Percentiles rank a stretch among this genome's conserved stretches.
These are phyloP conservation scores for Sitta carolinensis DNA, from an alignment of 2,797 vertebrate species.

Conservation along the genomic window DNA sequence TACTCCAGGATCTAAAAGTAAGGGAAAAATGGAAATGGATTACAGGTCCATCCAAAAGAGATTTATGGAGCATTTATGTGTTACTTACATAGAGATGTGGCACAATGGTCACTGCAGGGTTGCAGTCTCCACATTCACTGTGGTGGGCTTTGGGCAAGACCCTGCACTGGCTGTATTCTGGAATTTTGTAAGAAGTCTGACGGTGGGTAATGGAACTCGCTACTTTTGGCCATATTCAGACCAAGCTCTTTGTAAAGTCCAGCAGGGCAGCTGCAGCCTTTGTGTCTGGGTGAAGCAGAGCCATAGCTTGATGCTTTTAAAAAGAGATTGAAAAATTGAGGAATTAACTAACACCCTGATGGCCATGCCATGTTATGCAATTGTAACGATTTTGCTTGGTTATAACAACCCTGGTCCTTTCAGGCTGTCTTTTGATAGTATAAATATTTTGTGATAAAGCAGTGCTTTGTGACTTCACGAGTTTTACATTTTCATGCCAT, in stretches of 20 bases:
- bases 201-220: neutral
- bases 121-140: fast-evolving
- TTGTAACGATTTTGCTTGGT: slow-evolving; percentile 18
- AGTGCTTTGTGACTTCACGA: slow-evolving; percentile 52
- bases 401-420: slow-evolving; percentile 38
- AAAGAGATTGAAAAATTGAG: neutral
- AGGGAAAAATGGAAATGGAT: neutral
- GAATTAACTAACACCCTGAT: neutral
- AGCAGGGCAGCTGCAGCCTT: neutral
- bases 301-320: neutral
- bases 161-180: neutral
- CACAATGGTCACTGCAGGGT: neutral
- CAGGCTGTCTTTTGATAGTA: slow-evolving; percentile 20
- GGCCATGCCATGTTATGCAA: neutral
- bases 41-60: neutral
- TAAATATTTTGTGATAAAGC: slow-evolving; percentile 57
- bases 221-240: neutral
- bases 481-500: slow-evolving; percentile 67
- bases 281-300: neutral
- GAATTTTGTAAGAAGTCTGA: neutral
- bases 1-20: neutral
- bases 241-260: neutral
- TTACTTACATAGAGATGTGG: neutral
- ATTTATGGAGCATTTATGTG: neutral
- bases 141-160: neutral